Evolutionary conservation across 92 coral and sea anemone genomes (phyloP).

Genomic region (Zoanthus sansibaricus): DNA sequence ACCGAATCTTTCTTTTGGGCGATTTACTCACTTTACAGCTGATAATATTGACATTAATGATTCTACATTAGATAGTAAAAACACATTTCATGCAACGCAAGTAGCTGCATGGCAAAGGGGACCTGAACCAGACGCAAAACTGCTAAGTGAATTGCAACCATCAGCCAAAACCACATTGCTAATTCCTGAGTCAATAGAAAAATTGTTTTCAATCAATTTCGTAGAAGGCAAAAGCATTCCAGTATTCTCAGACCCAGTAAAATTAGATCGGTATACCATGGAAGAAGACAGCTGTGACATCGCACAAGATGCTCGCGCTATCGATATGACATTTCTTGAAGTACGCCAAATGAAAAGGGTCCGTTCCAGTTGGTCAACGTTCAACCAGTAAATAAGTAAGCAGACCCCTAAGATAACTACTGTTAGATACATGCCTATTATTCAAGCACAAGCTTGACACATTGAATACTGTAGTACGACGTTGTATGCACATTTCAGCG

Average conservation of each 20-base stretch:
- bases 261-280: constrained; percentile 52
- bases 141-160: constrained; percentile 48
- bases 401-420: constrained; percentile 41
- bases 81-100: constrained; percentile 73
- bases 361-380: constrained; percentile 59
- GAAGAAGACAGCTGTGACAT: constrained; percentile 39
- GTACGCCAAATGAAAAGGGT: constrained; percentile 41
- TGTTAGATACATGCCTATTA: constrained; percentile 71
- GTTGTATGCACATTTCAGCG: constrained; percentile 67
- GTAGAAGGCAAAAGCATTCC: constrained; percentile 36
- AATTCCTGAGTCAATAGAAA: constrained; percentile 66
- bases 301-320: constrained; percentile 50
- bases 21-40: constrained; percentile 58
- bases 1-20: constrained; percentile 43
- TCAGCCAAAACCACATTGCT: constrained; percentile 22
- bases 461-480: constrained; percentile 67
- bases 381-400: constrained; percentile 58
- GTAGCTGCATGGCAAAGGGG: constrained; percentile 72
- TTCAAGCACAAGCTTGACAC: constrained; percentile 63
- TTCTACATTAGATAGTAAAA: constrained; percentile 59
- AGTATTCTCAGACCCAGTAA: constrained; percentile 50
- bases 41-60: constrained; percentile 68
- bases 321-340: constrained; percentile 65
- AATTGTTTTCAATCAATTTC: constrained; percentile 11
- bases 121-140: neutral